These are phyloP conservation scores for Sebastes hubbsi DNA, from an alignment of 2,797 vertebrate genomes.

Conservation along the genomic window DNA sequence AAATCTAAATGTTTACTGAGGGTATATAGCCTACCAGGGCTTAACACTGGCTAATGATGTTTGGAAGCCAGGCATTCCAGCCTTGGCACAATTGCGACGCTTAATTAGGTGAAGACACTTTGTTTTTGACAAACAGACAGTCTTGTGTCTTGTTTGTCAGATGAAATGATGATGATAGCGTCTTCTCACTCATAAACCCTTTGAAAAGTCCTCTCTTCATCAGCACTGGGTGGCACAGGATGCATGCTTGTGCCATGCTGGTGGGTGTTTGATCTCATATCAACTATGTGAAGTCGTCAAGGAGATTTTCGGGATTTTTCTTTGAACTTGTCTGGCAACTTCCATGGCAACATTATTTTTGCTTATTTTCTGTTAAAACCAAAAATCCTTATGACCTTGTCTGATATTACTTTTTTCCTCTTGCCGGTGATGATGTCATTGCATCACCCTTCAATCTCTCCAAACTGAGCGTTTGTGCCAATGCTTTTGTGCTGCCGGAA, in stretches of 20 bases:
- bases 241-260: background rate
- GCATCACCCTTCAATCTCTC: slow-evolving; percentile 27
- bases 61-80: background rate
- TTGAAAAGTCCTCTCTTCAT: background rate
- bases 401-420: background rate
- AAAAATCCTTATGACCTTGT: slow-evolving; percentile 3
- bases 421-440: slow-evolving; percentile 16
- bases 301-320: slow-evolving; percentile 16
- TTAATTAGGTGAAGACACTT: background rate
- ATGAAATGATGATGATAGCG: background rate
- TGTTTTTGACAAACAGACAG: background rate
- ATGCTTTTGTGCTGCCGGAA: slow-evolving; percentile 35
- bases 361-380: background rate
- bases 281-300: slow-evolving; percentile 2
- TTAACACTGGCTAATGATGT: background rate
- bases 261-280: slow-evolving; percentile 17
- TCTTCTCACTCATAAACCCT: background rate
- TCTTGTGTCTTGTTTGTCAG: background rate
- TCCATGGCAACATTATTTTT: background rate
- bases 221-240: background rate
- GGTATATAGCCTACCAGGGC: background rate
- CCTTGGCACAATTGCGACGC: background rate
- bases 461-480: background rate
- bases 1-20: background rate
- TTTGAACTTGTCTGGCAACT: background rate